A percentile compares a stretch with the other conserved stretches of the same genome.
Evolutionary conservation across 23 tunicate genomes (phyloP).

Genomic region (Aplidium turbinatum): DNA sequence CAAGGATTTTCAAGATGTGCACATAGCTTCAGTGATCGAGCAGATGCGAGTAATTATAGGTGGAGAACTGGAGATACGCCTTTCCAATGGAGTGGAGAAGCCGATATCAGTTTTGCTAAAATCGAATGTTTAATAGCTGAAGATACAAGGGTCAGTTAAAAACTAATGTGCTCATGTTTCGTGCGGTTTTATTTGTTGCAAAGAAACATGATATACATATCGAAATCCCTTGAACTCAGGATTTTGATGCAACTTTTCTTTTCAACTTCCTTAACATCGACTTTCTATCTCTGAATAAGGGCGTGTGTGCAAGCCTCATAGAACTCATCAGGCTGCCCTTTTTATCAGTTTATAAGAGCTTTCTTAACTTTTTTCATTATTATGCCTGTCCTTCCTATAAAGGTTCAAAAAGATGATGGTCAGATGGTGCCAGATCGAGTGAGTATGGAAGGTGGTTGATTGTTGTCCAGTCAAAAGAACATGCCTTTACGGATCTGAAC

Average conservation of each 20-base stretch:
- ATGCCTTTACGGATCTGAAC: conserved; percentile 4
- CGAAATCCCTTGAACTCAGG: background rate
- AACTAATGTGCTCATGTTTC: conserved; percentile 11
- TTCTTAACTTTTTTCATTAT: background rate
- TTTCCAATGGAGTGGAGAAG: too few relatives aligned
- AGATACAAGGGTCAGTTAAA: conserved; percentile 13
- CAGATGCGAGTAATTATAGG: too few relatives aligned
- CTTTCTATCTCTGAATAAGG: conserved; percentile 15
- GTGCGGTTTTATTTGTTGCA: conserved; percentile 3
- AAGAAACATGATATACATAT: background rate
- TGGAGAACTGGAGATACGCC: too few relatives aligned
- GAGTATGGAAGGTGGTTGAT: background rate
- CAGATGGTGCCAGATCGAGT: conserved; percentile 12
- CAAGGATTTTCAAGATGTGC: too few relatives aligned
- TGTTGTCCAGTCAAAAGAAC: conserved; percentile 3
- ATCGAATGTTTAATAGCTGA: too few relatives aligned
- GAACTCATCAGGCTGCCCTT: conserved; percentile 17
- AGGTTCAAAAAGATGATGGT: conserved; percentile 3
- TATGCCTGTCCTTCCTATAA: background rate
- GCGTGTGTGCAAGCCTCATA: conserved; percentile 2
- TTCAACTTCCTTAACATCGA: conserved; percentile 1
- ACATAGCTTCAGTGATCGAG: too few relatives aligned
- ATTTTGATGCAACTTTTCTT: conserved; percentile 1
- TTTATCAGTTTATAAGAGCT: conserved; percentile 7
- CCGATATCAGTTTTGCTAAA: too few relatives aligned